phyloP scores from a whole-genome alignment of 1,140 invertebrate species.

The Leptinotarsa defecta region DNA sequence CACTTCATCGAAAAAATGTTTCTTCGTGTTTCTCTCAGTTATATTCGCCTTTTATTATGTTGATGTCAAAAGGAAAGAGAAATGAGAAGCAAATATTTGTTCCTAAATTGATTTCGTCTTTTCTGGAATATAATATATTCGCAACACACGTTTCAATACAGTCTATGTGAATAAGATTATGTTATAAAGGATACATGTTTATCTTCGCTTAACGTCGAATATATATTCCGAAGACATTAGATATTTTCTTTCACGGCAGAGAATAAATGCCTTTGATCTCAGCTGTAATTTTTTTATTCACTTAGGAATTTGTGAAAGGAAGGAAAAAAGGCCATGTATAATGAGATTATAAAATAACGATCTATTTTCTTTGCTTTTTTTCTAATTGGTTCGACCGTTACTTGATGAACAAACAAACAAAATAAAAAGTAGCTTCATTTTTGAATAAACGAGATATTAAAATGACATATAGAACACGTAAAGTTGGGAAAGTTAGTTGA shows the following conservation, averaged over 20 bases:
- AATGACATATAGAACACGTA: no score
- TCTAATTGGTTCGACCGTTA: no score
- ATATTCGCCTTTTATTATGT: slow-evolving; percentile 14
- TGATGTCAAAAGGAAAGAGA: neutral
- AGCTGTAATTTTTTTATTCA: no score
- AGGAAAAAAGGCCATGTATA: no score
- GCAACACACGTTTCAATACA: neutral
- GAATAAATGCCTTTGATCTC: no score
- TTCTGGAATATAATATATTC: slow-evolving; percentile 13
- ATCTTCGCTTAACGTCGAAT: neutral
- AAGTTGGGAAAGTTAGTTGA: no score
- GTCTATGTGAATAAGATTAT: slow-evolving; percentile 12
- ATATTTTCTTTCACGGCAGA: neutral
- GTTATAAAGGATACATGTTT: slow-evolving; percentile 6
- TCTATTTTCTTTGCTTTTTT: no score
- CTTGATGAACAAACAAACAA: no score
- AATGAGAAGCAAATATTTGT: slow-evolving; percentile 15
- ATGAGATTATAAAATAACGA: no score
- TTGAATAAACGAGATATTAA: no score
- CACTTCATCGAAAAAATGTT: neutral
- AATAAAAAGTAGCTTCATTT: no score
- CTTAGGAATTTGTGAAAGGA: no score
- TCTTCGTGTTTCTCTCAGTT: neutral
- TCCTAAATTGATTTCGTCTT: slow-evolving; percentile 4
- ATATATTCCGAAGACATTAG: neutral